phyloP scores from a whole-genome alignment of 2,113 vertebrate genomes.

The Eolophus roseicapilla region DNA sequence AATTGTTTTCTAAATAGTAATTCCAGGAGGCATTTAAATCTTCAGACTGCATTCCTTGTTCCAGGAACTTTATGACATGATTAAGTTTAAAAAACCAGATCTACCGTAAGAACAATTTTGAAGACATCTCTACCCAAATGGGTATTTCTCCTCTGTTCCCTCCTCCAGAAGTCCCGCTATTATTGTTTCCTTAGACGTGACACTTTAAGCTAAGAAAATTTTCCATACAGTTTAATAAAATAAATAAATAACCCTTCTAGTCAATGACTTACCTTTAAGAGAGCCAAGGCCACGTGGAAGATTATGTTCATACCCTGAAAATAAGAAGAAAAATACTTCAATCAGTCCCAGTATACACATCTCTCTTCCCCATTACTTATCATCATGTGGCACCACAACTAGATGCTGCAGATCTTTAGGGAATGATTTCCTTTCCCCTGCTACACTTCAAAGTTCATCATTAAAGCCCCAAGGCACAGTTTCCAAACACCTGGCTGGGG shows the following conservation, averaged over 20 bases:
- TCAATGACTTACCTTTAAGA: slow-evolving; percentile 88
- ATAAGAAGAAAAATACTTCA: slow-evolving; percentile 27
- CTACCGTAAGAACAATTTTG: not conserved
- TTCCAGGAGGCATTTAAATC: not conserved
- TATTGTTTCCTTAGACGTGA: not conserved
- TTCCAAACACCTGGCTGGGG: not conserved
- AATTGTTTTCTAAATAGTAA: slow-evolving; percentile 26
- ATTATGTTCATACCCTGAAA: slow-evolving; percentile 94
- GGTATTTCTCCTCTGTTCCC: not conserved
- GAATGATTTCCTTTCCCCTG: not conserved
- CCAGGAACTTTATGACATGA: not conserved
- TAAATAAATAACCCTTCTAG: not conserved
- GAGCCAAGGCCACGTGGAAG: slow-evolving; percentile 96
- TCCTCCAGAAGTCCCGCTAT: not conserved
- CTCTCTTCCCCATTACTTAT: not conserved
- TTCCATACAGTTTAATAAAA: not conserved
- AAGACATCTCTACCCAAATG: not conserved
- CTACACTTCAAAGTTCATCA: not conserved
- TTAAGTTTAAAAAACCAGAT: slow-evolving; percentile 27
- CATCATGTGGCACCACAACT: not conserved
- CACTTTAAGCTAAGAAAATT: not conserved
- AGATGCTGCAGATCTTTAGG: not conserved
- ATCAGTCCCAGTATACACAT: not conserved
- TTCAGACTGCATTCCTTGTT: slow-evolving; percentile 11
- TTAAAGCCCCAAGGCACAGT: not conserved